Percentiles rank a stretch among this genome's conserved stretches.
Conservation (phyloP, 2,797 vertebrate species). For the Enteromius viviparus region DNA sequence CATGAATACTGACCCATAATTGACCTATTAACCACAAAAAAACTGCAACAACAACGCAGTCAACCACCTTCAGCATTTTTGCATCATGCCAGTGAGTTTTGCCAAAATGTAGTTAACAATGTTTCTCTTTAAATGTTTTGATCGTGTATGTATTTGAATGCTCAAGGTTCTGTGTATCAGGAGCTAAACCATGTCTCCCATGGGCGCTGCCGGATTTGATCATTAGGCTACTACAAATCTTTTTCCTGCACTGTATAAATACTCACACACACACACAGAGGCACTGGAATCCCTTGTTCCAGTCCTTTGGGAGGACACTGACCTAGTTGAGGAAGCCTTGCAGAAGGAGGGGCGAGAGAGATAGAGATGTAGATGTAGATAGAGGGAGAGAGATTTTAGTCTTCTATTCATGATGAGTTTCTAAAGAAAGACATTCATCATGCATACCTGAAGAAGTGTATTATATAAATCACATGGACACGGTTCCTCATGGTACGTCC, state of each 20-base stretch:
- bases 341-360: slow-evolving; percentile 38
- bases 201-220: slow-evolving; percentile 53
- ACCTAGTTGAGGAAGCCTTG: slow-evolving; percentile 71
- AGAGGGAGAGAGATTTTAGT: slow-evolving; percentile 21
- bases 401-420: slow-evolving; percentile 40
- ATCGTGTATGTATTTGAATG: slow-evolving; percentile 1
- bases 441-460: slow-evolving; percentile 26
- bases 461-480: slow-evolving; percentile 23
- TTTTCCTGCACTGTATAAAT: slow-evolving; percentile 42
- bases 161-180: slow-evolving; percentile 22
- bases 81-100: neutral
- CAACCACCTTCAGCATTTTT: neutral
- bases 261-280: slow-evolving; percentile 33
- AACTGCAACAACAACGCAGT: neutral
- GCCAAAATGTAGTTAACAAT: slow-evolving; percentile 43
- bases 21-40: neutral
- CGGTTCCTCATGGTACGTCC: neutral
- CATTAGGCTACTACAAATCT: slow-evolving; percentile 53
- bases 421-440: slow-evolving; percentile 49
- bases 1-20: neutral
- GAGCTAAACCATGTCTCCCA: slow-evolving; percentile 45
- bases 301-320: slow-evolving; percentile 63
- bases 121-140: slow-evolving; percentile 29
- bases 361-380: slow-evolving; percentile 38
- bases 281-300: slow-evolving; percentile 46